These are phyloP conservation scores for Caerostris extrusa DNA, from an alignment of 1,140 invertebrate species.

Conservation along the genomic window DNA sequence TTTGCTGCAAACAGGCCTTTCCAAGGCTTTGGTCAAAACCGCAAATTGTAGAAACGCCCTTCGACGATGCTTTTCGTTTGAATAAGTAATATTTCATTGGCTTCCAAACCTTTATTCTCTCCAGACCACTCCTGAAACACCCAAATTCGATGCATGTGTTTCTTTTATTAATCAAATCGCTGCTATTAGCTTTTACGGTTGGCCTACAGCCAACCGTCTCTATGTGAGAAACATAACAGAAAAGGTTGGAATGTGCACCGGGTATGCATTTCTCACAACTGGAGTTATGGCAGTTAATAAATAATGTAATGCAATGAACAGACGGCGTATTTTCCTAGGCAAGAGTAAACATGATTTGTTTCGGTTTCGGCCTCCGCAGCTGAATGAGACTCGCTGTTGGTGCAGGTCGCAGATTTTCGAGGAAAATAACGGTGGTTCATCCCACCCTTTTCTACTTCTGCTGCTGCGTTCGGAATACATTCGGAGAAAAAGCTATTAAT, in stretches of 20 bases:
- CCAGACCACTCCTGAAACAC: not conserved
- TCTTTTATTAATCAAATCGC: not conserved
- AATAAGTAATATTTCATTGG: too few relatives aligned
- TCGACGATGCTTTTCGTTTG: too few relatives aligned
- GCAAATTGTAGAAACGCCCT: too few relatives aligned
- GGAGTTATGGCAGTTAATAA: slow-evolving; percentile 45
- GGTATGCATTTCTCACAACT: not conserved
- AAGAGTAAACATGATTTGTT: slow-evolving; percentile 50
- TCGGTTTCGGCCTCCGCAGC: not conserved
- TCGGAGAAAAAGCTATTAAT: not conserved
- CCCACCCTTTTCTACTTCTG: not conserved
- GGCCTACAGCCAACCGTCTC: not conserved
- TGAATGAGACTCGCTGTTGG: not conserved
- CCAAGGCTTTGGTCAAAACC: too few relatives aligned
- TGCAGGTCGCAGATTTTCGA: not conserved
- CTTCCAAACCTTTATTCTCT: not conserved
- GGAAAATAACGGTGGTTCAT: slow-evolving; percentile 27
- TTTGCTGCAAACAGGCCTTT: too few relatives aligned
- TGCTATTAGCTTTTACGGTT: not conserved
- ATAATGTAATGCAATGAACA: slow-evolving; percentile 67
- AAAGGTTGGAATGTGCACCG: not conserved
- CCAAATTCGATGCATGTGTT: not conserved
- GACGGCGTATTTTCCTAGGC: slow-evolving; percentile 1
- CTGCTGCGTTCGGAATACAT: not conserved
- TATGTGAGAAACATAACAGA: not conserved